Conservation (phyloP, 64 coral and sea anemone species). For the Stichodactyla helianthus region DNA sequence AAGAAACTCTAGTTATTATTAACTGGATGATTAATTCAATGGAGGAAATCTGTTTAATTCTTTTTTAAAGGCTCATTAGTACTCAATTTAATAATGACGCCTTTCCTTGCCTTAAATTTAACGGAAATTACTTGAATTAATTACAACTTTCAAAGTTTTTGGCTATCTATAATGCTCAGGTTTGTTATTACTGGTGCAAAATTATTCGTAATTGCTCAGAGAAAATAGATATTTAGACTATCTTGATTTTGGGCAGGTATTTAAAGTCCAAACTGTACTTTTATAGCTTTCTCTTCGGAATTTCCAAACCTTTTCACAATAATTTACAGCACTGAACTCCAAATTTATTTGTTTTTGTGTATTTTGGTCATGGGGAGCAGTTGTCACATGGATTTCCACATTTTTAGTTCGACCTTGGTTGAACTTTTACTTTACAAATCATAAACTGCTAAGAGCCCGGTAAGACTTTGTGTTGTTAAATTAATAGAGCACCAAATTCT, state of each 20-base stretch:
- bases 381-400: not conserved
- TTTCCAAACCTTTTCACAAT: no score
- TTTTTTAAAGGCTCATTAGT: not conserved
- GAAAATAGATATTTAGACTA: not conserved
- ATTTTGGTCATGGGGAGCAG: not conserved
- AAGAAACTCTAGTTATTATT: not conserved
- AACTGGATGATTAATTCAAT: not conserved
- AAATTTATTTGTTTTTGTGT: no score
- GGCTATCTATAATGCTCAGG: not conserved
- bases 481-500: no score
- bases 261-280: no score
- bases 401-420: not conserved
- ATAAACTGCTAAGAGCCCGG: no score
- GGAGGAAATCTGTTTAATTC: not conserved
- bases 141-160: not conserved
- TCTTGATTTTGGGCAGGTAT: not conserved
- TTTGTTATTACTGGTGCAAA: not conserved
- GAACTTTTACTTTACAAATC: not conserved
- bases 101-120: not conserved
- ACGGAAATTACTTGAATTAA: not conserved
- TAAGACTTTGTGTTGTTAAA: no score
- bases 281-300: no score
- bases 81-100: not conserved
- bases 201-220: no score
- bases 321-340: no score